Base-by-base conservation (phyloP, 2,888 invertebrate genomes). In the Mythimna albipuncta region DNA sequence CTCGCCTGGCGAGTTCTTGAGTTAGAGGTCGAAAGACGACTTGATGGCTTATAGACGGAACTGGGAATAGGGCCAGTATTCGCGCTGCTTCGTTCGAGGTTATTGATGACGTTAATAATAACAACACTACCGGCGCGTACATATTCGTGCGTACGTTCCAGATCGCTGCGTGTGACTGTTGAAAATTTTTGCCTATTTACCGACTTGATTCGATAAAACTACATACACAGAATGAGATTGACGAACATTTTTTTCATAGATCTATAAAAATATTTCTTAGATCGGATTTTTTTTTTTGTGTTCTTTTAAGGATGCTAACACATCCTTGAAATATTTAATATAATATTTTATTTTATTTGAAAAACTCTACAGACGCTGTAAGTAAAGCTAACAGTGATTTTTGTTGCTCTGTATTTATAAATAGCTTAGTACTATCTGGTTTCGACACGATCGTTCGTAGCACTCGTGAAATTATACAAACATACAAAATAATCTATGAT, bases 1-100 rank as follows among this genome's bases (percentile, higher is more conserved):
- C 95, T 11, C 91, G 85, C 65, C 77, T 88, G 0, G 89, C 89
- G 32, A 96, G 79, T 38, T 93, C 93, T 11, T 90, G 85, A 10
- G 90, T 88, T 1, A 95, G 64, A 2, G 90, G 88, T 47, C 90
- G 88, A 62, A 89, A 94, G 2, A 91, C 90, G 0, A 92, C 82
- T 84, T 95, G 94, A 69, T 95, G 95, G 67, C 94, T 95, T 35
- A 93, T 88, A 0, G 93, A 91, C 0, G 94, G 89, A 4, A 89
- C 19, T 2, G 94, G 89, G 38, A 92, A 85, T 0, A 91, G 80
- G 0, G 83, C 91, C 26, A 95, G 77, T 66, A 95, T 95, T 73
- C 85, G 89, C 2, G 90, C 91, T 1, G 84, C 76, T 57, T 87
- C 72, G 21, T 47, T 74, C 7, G 11, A 62, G 1, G 13, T n/a